Conservation (phyloP, 2,113 vertebrate species). For the Antechinus flavipes region DNA sequence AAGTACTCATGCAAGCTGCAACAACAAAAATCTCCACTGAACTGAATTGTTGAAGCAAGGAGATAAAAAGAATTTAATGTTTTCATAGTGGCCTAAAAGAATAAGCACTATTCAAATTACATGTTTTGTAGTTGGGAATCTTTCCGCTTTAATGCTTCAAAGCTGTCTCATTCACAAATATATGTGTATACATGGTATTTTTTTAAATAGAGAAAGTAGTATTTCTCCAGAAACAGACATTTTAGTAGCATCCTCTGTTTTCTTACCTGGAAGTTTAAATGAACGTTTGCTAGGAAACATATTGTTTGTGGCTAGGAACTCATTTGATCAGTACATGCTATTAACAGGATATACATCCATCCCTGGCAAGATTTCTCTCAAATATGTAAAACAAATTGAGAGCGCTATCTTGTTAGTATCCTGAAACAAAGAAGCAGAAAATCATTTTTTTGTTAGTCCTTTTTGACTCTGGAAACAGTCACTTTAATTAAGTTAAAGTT, state of each 20-base stretch:
- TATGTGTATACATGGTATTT: not conserved
- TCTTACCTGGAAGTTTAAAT: not conserved
- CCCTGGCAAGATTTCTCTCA: not conserved
- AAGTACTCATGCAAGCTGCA: not conserved
- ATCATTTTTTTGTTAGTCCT: not conserved
- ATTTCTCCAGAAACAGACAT: not conserved
- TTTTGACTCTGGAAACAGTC: conserved; percentile 11
- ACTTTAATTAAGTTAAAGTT: conserved; percentile 16
- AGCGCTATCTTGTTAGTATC: not conserved
- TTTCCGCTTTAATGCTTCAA: not conserved
- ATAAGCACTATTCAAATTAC: not conserved
- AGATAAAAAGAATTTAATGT: not conserved
- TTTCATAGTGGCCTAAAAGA: not conserved
- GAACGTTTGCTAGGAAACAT: not conserved
- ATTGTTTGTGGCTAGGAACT: not conserved
- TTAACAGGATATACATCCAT: not conserved
- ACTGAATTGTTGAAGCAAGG: not conserved
- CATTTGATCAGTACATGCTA: not conserved
- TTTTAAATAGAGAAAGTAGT: not conserved
- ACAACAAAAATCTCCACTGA: not conserved
- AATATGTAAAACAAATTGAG: not conserved
- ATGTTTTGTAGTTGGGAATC: not conserved
- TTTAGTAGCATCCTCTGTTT: not conserved
- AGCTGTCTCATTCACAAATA: not conserved
- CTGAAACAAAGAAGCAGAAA: not conserved